These are phyloP conservation scores for Onychorhynchus coronatus DNA, from an alignment of 2,113 vertebrate species.

Conservation along the genomic window DNA sequence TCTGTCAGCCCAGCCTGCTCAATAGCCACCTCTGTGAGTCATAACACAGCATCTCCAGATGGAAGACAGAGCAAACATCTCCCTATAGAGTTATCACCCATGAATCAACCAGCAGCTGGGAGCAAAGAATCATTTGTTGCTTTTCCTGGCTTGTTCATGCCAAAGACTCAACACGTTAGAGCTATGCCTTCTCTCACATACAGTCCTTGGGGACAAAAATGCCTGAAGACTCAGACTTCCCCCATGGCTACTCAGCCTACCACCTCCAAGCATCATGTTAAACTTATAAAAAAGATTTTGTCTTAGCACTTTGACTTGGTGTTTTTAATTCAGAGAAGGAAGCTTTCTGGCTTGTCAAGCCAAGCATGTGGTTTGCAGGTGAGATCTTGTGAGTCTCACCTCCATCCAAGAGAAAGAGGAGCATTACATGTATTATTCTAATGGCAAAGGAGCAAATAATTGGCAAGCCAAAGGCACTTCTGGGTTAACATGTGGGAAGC, in stretches of 20 bases:
- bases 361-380: not conserved
- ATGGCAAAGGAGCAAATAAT: not conserved
- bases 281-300: not conserved
- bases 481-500: not conserved
- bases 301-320: not conserved
- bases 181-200: not conserved
- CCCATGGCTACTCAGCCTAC: not conserved
- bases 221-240: not conserved
- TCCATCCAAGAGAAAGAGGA: not conserved
- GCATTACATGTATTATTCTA: not conserved
- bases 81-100: conserved; percentile 68
- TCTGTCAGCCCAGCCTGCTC: conserved; percentile 65
- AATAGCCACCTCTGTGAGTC: conserved; percentile 56
- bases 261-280: not conserved
- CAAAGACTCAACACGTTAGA: conserved; percentile 12
- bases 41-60: conserved; percentile 75
- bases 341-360: not conserved
- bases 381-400: not conserved
- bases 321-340: not conserved
- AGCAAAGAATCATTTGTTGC: not conserved
- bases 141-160: not conserved
- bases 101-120: conserved; percentile 76
- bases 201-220: not conserved
- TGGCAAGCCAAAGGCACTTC: not conserved
- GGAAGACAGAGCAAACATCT: conserved; percentile 70